These are phyloP conservation scores for Ormyrus rosae DNA, from an alignment of 2,888 invertebrate species.

Conservation along the genomic window DNA sequence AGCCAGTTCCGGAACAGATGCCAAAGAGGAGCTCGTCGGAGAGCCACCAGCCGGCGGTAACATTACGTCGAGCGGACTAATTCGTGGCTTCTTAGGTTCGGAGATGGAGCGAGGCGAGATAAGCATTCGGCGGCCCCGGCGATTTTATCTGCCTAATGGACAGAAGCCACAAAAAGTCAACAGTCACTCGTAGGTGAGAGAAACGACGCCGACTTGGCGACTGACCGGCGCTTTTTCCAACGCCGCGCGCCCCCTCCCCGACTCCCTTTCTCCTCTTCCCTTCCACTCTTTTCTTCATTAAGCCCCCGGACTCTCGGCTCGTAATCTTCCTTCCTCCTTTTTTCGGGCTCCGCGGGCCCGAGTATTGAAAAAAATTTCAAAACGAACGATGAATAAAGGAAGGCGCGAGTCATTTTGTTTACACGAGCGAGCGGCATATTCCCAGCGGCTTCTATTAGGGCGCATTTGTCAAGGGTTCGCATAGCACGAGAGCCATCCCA, in stretches of 20 bases:
- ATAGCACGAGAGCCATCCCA: too few relatives aligned
- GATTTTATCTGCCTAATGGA: conserved; percentile 71
- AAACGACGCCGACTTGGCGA: conserved; percentile 55
- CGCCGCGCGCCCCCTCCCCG: not conserved
- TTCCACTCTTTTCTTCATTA: conserved; percentile 46
- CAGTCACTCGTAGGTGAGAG: conserved; percentile 64
- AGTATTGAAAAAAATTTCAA: conserved; percentile 19
- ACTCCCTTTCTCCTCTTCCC: not conserved
- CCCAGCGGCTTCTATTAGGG: too few relatives aligned
- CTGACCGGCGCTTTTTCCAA: conserved; percentile 52
- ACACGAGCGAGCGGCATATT: not conserved
- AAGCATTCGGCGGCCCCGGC: conserved; percentile 27
- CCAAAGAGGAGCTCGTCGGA: not conserved
- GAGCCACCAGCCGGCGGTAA: not conserved
- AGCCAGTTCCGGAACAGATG: conserved; percentile 17
- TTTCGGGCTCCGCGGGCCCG: not conserved
- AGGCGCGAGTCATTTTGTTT: conserved; percentile 37
- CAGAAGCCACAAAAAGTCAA: conserved; percentile 70
- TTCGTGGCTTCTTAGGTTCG: conserved; percentile 33
- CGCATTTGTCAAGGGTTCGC: too few relatives aligned
- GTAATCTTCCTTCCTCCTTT: not conserved
- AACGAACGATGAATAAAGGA: conserved; percentile 28
- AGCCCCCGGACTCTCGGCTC: conserved; percentile 3
- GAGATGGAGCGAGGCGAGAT: conserved; percentile 40
- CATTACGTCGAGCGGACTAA: conserved; percentile 43